Evolutionary conservation across 2,113 vertebrate genomes (phyloP), one percentile per base, ranked within the genome.

Genomic region (Lepisosteus osseus): DNA sequence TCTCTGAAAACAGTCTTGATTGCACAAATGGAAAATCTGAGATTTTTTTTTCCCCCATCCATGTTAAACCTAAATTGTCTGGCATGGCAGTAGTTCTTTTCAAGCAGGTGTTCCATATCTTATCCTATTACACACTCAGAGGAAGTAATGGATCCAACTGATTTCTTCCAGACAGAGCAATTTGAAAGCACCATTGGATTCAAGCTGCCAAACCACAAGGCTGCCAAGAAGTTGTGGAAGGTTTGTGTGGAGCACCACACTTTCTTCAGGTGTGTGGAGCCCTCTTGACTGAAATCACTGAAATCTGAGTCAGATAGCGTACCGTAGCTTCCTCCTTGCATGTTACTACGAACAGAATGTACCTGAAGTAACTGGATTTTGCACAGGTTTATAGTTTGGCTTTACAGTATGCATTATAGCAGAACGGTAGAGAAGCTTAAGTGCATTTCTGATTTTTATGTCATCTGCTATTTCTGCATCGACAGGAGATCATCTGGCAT

Each of bases 181-280:
- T 99, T 98, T 84, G 97, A 99, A 87, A 99, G 96, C 82, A 98
- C 95, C 13, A 97, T 99, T 83, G 97, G 97, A 64, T 99, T 99
- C 84, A 99, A 99, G 83, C 88, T 99, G 71, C 94, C 95, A 84
- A 98, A 97, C 80, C 96, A 98, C 76, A 94, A 95, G 6, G 93
- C 96, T 43, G 97, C 97, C 54, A 99, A 99, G 85, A 91, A 90
- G 76, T 89, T 99, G 77, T 99, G 97, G 97, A 99, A 99, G 77
- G 96, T 98, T 73, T 99, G 97, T 13, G 97, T 99, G 88, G 97
- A 99, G 73, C 95, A 99, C 81, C 97, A 99, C 88, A 97, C 96
- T 78, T 99, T 99, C 83, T 99, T 97, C 90, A 98, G 97, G 97
- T 99, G 92, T 83, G 29, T 29, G 29, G 29, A 29, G 29, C 29